Conservation (phyloP, 2,888 invertebrate species). For the Agonopterix arenella region DNA sequence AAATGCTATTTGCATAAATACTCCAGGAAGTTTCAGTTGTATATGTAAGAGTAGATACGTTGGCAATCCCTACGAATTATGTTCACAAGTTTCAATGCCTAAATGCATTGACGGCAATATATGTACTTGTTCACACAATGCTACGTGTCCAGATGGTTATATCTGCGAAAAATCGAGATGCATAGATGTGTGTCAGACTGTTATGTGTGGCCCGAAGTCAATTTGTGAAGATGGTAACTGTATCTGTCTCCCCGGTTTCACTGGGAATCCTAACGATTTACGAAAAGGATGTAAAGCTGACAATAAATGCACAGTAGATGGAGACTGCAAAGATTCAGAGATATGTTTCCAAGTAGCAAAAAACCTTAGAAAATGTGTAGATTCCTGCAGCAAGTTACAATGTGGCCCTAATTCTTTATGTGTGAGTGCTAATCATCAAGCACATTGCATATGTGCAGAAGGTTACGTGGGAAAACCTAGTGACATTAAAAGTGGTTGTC, state of each 20-base stretch:
- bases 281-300: conserved; percentile 83
- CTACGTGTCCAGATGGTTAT: conserved; percentile 86
- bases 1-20: conserved; percentile 93
- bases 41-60: conserved; percentile 89
- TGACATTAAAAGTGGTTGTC: conserved; percentile 87
- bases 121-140: conserved; percentile 83
- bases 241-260: conserved; percentile 86
- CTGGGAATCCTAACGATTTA: conserved; percentile 84
- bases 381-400: conserved; percentile 90
- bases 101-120: conserved; percentile 82
- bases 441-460: conserved; percentile 90
- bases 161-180: conserved; percentile 85
- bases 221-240: conserved; percentile 88
- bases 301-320: conserved; percentile 87
- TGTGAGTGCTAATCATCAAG: conserved; percentile 88
- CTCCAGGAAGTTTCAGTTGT: conserved; percentile 92
- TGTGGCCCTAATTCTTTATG: conserved; percentile 95
- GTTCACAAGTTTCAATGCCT: conserved; percentile 82
- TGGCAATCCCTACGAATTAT: conserved; percentile 92
- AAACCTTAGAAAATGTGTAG: conserved; percentile 88
- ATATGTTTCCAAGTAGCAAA: conserved; percentile 92
- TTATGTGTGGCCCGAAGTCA: conserved; percentile 88
- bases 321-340: conserved; percentile 88
- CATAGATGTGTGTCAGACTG: conserved; percentile 84
- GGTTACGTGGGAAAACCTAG: conserved; percentile 90